Evolutionary conservation across 2,797 vertebrate species (phyloP).

Genomic region (Sebastes steindachneri): DNA sequence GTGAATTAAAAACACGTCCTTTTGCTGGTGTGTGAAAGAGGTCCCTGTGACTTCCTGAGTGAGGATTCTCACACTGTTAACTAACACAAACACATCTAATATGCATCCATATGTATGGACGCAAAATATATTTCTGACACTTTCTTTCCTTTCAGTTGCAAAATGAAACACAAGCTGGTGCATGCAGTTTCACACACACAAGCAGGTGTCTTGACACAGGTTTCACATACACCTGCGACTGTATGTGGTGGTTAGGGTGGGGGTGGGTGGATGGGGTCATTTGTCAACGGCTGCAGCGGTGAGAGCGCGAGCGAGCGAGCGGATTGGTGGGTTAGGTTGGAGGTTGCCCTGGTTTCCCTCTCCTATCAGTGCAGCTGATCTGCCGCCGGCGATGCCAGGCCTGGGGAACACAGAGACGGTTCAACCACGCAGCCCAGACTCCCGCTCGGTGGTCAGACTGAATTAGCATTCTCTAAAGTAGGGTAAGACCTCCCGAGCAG

Average conservation of each 20-base stretch:
- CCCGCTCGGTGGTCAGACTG: constrained; percentile 74
- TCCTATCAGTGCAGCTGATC: constrained; percentile 76
- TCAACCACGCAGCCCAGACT: constrained; percentile 70
- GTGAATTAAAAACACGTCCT: constrained; percentile 36
- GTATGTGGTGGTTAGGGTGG: constrained; percentile 37
- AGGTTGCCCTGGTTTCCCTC: constrained; percentile 76
- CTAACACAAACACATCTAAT: constrained; percentile 15
- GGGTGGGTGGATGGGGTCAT: constrained; percentile 52
- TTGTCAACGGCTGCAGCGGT: constrained; percentile 59
- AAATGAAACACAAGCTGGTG: constrained; percentile 19
- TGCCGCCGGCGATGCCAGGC: constrained; percentile 71
- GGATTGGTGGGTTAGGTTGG: constrained; percentile 65
- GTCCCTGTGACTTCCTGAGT: constrained; percentile 50
- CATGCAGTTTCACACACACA: constrained; percentile 30
- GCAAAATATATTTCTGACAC: not conserved
- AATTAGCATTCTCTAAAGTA: constrained; percentile 76
- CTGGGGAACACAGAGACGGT: constrained; percentile 67
- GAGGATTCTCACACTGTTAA: constrained; percentile 20
- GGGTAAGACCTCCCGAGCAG: constrained; percentile 61
- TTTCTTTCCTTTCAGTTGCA: not conserved
- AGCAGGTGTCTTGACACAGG: constrained; percentile 52
- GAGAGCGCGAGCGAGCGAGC: constrained; percentile 29
- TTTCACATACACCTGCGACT: constrained; percentile 65
- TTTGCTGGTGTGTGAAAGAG: constrained; percentile 17
- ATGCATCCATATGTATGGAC: not conserved